Evolutionary conservation across 2,113 vertebrate genomes (phyloP).

Genomic region (Solea senegalensis): DNA sequence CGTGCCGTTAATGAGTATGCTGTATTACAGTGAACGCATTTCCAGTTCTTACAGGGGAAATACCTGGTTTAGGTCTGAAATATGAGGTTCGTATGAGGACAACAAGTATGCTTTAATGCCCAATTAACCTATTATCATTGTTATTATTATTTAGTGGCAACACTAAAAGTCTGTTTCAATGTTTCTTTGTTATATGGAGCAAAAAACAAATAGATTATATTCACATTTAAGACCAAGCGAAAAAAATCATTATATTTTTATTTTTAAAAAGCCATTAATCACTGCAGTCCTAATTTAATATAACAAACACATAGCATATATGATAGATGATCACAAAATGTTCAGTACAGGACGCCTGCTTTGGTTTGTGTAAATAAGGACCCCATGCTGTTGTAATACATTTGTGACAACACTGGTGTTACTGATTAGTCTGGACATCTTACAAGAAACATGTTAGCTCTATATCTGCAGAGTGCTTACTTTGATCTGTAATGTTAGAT

Average conservation of each 20-base stretch:
- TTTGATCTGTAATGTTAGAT: background rate
- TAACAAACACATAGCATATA: too few relatives aligned
- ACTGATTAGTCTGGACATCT: background rate
- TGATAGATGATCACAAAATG: background rate
- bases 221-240: too few relatives aligned
- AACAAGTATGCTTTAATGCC: background rate
- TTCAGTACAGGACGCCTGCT: background rate
- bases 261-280: too few relatives aligned
- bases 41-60: constrained; percentile 13
- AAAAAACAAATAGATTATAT: too few relatives aligned
- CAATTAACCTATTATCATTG: too few relatives aligned
- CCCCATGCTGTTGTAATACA: too few relatives aligned
- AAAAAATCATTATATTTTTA: too few relatives aligned
- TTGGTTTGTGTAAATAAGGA: too few relatives aligned
- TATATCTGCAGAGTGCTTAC: background rate
- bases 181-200: too few relatives aligned
- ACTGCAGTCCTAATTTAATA: too few relatives aligned
- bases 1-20: constrained; percentile 31
- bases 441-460: background rate
- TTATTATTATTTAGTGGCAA: too few relatives aligned
- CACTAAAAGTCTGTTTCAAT: too few relatives aligned
- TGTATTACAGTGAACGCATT: constrained; percentile 8
- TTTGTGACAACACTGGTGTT: background rate
- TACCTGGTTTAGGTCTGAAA: constrained; percentile 17
- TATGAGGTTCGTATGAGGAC: background rate